Conservation (phyloP, 2,888 invertebrate genomes). For the Drosophila austrosaltans region DNA sequence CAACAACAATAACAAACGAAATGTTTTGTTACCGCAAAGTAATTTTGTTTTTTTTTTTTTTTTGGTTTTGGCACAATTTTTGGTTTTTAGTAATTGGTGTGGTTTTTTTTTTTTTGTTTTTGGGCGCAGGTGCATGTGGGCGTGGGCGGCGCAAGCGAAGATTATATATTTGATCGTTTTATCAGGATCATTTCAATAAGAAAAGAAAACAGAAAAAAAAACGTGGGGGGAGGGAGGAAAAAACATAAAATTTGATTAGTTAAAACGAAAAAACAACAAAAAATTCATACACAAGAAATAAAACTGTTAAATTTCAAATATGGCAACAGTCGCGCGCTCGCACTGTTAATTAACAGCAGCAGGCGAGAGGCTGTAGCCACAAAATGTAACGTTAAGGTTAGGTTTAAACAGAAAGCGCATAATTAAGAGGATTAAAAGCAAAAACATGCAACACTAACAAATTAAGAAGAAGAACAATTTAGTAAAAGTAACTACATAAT, state of each 20-base stretch:
- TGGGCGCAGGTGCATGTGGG: conserved; percentile 67
- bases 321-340: too few species aligned
- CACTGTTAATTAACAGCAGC: conserved; percentile 36
- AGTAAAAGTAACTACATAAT: conserved; percentile 36
- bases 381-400: too few species aligned
- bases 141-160: conserved; percentile 64
- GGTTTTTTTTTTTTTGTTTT: conserved; percentile 31
- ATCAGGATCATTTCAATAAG: conserved; percentile 85
- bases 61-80: conserved; percentile 36
- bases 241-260: conserved; percentile 75
- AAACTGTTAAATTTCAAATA: conserved; percentile 34
- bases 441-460: conserved; percentile 9
- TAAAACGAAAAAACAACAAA: conserved; percentile 63
- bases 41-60: conserved; percentile 34
- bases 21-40: conserved; percentile 66
- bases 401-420: not conserved
- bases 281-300: conserved; percentile 53
- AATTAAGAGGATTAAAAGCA: not conserved
- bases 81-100: conserved; percentile 45
- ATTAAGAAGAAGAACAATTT: conserved; percentile 8
- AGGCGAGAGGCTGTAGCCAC: too few species aligned
- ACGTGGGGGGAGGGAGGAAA: conserved; percentile 47
- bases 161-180: conserved; percentile 31
- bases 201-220: conserved; percentile 51
- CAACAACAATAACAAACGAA: conserved; percentile 75